A percentile compares a stretch with the other conserved stretches of the same genome.
Evolutionary conservation across 2,888 invertebrate species (phyloP).

Genomic region (Tineola bisselliella): DNA sequence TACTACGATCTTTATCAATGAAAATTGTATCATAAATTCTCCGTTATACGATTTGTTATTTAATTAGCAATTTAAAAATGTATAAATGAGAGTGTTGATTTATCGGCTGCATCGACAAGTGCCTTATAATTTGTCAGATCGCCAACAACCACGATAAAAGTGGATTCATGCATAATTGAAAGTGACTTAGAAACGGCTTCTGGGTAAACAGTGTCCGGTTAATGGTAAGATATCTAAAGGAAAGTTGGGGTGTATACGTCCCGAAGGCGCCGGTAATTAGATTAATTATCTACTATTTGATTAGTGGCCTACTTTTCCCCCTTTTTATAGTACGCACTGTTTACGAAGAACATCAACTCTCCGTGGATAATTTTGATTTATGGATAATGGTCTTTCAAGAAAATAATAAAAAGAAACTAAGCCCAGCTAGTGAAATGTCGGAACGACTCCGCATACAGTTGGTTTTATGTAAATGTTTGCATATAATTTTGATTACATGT

Average conservation of each 20-base stretch:
- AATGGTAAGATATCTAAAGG: neutral
- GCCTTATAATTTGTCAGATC: conserved; percentile 42
- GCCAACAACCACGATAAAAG: conserved; percentile 35
- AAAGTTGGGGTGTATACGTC: neutral
- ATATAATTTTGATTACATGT: neutral
- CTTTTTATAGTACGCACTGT: too few relatives aligned
- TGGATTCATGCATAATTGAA: conserved; percentile 38
- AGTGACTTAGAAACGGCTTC: conserved; percentile 28
- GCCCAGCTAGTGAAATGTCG: too few relatives aligned
- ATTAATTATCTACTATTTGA: neutral
- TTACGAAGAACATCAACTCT: too few relatives aligned
- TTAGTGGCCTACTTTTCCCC: too few relatives aligned
- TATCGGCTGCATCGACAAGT: conserved; percentile 20
- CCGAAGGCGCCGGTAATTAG: neutral
- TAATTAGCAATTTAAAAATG: neutral
- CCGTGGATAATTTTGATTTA: too few relatives aligned
- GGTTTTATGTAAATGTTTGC: neutral
- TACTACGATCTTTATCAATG: neutral
- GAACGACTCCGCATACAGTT: too few relatives aligned
- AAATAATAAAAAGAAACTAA: too few relatives aligned
- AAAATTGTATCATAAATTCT: neutral
- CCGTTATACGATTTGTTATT: neutral
- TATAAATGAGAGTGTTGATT: neutral
- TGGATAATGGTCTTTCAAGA: too few relatives aligned
- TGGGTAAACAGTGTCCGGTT: conserved; percentile 21